These are phyloP conservation scores for Anoura caudifer DNA, from an alignment of 2,113 vertebrate species.

Conservation along the genomic window DNA sequence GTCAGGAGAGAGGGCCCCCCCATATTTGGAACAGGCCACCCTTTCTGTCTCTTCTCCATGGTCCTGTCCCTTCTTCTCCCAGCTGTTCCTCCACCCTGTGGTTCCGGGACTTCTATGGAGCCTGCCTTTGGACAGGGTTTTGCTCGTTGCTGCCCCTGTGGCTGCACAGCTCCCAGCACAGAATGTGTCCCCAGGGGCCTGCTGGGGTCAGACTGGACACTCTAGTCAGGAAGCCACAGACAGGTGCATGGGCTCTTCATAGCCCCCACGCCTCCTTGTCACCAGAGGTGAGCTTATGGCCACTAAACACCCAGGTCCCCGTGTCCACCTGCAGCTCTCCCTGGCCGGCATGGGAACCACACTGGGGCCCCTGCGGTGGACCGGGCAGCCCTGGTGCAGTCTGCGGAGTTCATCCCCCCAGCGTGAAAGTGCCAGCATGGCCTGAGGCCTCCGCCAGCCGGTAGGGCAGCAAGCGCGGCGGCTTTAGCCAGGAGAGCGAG, in stretches of 20 bases:
- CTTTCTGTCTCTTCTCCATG: background rate
- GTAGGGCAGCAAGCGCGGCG: fast-evolving
- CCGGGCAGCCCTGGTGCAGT: background rate
- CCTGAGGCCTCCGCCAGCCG: fast-evolving
- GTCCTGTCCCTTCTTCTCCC: background rate
- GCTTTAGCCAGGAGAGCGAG: background rate
- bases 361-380: background rate
- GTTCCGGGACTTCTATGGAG: background rate
- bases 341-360: background rate
- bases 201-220: background rate
- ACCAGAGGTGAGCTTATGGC: background rate
- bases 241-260: background rate
- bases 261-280: background rate
- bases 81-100: background rate
- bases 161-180: background rate
- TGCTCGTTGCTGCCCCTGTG: background rate
- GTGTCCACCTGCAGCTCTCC: background rate
- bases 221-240: background rate
- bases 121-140: background rate
- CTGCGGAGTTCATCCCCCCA: background rate
- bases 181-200: background rate
- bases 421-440: fast-evolving
- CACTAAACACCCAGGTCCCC: too few relatives aligned
- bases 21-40: background rate
- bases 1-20: background rate